Conservation (phyloP, 37 sponge, comb jelly and placozoan genomes). For the Petrosia ficiformis region DNA sequence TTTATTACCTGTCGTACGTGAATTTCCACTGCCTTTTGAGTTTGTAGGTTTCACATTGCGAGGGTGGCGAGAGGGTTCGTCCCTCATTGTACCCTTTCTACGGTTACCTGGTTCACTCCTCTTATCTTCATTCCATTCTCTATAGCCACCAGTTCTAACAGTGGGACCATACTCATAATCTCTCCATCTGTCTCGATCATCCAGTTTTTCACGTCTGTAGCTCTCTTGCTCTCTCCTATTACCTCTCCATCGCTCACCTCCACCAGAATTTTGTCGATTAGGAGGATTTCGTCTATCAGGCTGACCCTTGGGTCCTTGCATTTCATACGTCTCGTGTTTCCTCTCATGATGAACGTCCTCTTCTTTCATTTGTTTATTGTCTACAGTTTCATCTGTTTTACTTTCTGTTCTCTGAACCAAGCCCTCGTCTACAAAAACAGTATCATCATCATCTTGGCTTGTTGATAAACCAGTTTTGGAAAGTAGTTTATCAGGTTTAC, state of each 20-base stretch:
- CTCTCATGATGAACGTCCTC: neutral
- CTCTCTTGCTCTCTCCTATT: neutral
- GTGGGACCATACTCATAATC: neutral
- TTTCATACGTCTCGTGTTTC: neutral
- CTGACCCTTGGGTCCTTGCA: neutral
- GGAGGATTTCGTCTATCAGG: too few relatives aligned
- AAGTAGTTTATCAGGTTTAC: too few relatives aligned
- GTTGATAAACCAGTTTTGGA: neutral
- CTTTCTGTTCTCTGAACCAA: too few relatives aligned
- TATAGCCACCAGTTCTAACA: neutral
- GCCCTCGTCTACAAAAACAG: neutral
- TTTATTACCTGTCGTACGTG: neutral
- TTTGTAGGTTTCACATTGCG: neutral
- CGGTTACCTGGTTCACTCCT: conserved; percentile 7
- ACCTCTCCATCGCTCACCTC: neutral
- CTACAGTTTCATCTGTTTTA: neutral
- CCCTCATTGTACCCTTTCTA: neutral
- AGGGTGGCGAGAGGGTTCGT: neutral
- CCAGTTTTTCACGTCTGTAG: neutral
- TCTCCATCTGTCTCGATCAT: neutral
- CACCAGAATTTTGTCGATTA: neutral
- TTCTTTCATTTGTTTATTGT: neutral
- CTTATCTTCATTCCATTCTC: neutral
- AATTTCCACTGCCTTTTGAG: neutral
- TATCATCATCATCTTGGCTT: neutral